Conservation (phyloP, 2,797 vertebrate species). For the Babyrousa celebensis region DNA sequence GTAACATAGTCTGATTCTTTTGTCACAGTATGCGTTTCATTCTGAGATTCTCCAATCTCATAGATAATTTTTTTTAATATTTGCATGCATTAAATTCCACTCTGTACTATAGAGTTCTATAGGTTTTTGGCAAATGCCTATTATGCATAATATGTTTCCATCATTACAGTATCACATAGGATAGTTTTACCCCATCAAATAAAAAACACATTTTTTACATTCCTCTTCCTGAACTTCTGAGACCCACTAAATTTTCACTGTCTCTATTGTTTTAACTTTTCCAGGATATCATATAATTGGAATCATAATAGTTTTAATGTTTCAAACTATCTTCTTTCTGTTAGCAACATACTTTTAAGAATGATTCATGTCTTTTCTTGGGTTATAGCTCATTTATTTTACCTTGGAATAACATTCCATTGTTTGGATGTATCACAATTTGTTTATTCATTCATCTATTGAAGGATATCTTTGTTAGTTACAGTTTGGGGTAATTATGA, state of each 20-base stretch:
- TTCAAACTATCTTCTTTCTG: too few relatives aligned
- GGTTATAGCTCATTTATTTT: constrained; percentile 57
- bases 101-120: neutral
- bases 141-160: neutral
- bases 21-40: neutral
- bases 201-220: neutral
- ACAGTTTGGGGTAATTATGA: constrained; percentile 14
- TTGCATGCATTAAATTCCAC: neutral
- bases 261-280: too few relatives aligned
- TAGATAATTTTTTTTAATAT: constrained; percentile 6
- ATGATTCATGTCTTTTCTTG: constrained; percentile 29
- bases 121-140: neutral
- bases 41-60: neutral
- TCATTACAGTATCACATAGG: neutral
- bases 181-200: constrained; percentile 4
- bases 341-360: neutral
- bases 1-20: neutral
- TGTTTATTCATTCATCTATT: neutral
- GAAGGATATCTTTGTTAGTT: neutral
- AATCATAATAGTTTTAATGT: too few relatives aligned
- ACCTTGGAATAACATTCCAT: constrained; percentile 18
- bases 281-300: too few relatives aligned
- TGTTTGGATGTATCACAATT: neutral
- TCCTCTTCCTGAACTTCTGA: neutral
- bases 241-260: neutral